phyloP scores from a whole-genome alignment of 2,797 vertebrate species.

The Lerista edwardsae region DNA sequence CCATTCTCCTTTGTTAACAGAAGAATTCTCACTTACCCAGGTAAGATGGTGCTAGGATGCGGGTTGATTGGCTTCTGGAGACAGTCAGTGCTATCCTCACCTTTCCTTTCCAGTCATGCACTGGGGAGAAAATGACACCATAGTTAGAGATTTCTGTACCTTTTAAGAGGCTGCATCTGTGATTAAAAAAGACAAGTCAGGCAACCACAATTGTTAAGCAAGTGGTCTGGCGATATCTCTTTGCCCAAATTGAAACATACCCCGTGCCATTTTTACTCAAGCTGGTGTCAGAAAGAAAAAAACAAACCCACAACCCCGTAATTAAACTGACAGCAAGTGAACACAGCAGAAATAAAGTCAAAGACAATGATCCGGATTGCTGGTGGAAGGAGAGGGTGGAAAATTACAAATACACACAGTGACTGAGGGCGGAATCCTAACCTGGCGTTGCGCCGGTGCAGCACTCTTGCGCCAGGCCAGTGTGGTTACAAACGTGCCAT shows the following conservation, averaged over 20 bases:
- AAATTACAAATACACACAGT: not conserved
- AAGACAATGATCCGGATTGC: too few species aligned
- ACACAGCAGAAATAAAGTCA: not conserved
- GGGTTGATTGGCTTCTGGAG: conserved; percentile 54
- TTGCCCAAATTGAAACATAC: conserved; percentile 33
- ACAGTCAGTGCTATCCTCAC: conserved; percentile 46
- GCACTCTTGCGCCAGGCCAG: too few species aligned
- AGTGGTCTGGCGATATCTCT: not conserved
- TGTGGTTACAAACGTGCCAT: too few species aligned
- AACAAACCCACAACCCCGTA: conserved; percentile 1
- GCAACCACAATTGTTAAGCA: not conserved
- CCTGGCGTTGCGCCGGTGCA: too few species aligned
- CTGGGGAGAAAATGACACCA: conserved; percentile 54
- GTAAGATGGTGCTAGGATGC: conserved; percentile 68
- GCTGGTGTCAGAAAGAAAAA: conserved; percentile 45
- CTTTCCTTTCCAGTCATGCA: conserved; percentile 67
- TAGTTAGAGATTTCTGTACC: conserved; percentile 34
- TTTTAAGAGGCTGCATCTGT: not conserved
- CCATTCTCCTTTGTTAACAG: rapidly evolving
- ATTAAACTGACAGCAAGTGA: conserved; percentile 25
- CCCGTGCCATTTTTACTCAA: conserved; percentile 47
- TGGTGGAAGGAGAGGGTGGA: not conserved
- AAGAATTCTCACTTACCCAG: conserved; percentile 66
- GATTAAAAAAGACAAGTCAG: not conserved
- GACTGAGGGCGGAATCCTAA: too few species aligned